Conservation (phyloP, 1,140 invertebrate species). For the Drosophila pseudoananassae region DNA sequence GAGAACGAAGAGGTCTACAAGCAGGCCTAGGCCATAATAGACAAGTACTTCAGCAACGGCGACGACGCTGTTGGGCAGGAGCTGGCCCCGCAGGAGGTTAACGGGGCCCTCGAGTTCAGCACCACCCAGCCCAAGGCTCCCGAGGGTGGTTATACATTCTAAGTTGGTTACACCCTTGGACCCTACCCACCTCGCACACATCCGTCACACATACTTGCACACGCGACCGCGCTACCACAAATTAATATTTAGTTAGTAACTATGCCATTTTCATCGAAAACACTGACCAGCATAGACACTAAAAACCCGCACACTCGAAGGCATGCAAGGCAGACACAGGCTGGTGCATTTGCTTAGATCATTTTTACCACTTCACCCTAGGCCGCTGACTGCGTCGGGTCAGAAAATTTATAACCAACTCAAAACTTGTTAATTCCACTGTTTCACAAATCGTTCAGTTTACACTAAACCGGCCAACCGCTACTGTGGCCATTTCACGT, state of each 20-base stretch:
- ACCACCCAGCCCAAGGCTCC: slow-evolving; percentile 70
- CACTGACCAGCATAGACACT: not conserved
- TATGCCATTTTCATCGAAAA: slow-evolving; percentile 16
- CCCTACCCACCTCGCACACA: slow-evolving; percentile 2
- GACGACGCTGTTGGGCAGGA: slow-evolving; percentile 84
- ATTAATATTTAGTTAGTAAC: slow-evolving; percentile 6
- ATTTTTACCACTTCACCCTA: not conserved
- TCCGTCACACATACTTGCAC: not conserved
- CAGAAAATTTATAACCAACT: not conserved
- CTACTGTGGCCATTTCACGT: not conserved
- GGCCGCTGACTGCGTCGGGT: not conserved
- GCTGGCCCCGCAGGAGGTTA: slow-evolving; percentile 79
- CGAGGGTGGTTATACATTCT: slow-evolving; percentile 79
- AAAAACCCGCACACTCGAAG: slow-evolving; percentile 10
- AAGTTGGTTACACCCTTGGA: slow-evolving; percentile 24
- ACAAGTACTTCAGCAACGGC: slow-evolving; percentile 90
- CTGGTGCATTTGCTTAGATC: slow-evolving; percentile 17
- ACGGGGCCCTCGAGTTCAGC: slow-evolving; percentile 78
- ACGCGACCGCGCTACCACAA: slow-evolving; percentile 62
- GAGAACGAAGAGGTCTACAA: slow-evolving; percentile 98
- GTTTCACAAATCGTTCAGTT: not conserved
- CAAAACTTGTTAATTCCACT: not conserved
- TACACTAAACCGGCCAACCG: not conserved
- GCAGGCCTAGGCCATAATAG: slow-evolving; percentile 92
- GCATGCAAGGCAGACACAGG: slow-evolving; percentile 29